These are phyloP conservation scores for Dendronephthya gigantea DNA, from an alignment of 64 coral and sea anemone genomes.

Conservation along the genomic window DNA sequence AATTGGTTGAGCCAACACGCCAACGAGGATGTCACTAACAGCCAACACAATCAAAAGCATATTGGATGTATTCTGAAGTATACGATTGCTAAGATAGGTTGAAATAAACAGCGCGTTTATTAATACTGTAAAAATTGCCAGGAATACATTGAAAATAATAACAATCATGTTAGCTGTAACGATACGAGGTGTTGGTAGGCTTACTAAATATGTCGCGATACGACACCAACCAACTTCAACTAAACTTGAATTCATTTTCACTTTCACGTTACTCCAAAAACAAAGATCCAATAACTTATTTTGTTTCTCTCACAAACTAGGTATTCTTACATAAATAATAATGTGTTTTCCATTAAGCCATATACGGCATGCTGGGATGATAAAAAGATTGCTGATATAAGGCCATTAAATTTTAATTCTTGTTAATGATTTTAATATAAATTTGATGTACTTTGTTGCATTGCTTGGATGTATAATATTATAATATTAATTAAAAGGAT, in stretches of 20 bases:
- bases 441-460: too few species aligned
- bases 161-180: background rate
- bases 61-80: slow-evolving; percentile 1
- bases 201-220: background rate
- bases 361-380: background rate
- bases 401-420: background rate
- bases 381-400: too few species aligned
- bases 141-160: background rate
- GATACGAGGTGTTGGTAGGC: background rate
- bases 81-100: background rate
- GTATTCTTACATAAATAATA: background rate
- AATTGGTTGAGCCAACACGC: background rate
- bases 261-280: background rate
- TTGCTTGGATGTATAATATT: too few species aligned
- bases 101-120: background rate
- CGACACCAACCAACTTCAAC: background rate
- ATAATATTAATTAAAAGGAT: too few species aligned
- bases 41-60: background rate
- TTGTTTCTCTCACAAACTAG: background rate
- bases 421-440: too few species aligned
- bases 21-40: background rate
- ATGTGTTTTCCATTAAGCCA: background rate
- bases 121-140: background rate
- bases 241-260: background rate
- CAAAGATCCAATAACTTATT: background rate